Conservation (phyloP, 2,797 vertebrate genomes). For the Astyanax mexicanus region DNA sequence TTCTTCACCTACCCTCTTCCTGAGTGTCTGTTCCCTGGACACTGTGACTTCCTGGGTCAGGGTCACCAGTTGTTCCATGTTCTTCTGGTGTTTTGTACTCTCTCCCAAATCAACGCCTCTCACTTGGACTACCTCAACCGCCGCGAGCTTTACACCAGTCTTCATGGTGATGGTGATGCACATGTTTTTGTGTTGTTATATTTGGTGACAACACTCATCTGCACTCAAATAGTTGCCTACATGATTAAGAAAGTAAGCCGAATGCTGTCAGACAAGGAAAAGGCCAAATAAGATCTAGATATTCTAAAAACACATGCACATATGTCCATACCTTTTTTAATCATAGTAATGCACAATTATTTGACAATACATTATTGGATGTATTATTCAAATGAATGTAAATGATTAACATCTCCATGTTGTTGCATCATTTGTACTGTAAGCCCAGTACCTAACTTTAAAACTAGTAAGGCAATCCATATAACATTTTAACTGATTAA, state of each 20-base stretch:
- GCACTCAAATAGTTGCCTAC: slow-evolving; percentile 71
- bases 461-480: too few species aligned
- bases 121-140: slow-evolving; percentile 83
- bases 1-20: slow-evolving; percentile 88
- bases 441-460: too few species aligned
- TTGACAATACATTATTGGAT: too few species aligned
- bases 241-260: slow-evolving; percentile 79
- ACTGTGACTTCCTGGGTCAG: slow-evolving; percentile 87
- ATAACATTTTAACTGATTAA: too few species aligned
- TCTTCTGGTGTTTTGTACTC: slow-evolving; percentile 85
- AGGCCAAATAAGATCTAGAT: slow-evolving; percentile 56
- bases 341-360: too few species aligned
- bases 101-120: slow-evolving; percentile 89
- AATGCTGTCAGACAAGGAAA: slow-evolving; percentile 71
- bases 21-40: slow-evolving; percentile 85
- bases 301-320: too few species aligned
- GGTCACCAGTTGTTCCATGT: slow-evolving; percentile 92
- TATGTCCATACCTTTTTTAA: too few species aligned
- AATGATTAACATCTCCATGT: too few species aligned
- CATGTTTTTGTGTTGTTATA: slow-evolving; percentile 77
- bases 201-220: slow-evolving; percentile 69
- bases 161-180: slow-evolving; percentile 75
- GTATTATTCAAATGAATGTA: too few species aligned
- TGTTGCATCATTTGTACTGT: too few species aligned
- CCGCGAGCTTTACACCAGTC: slow-evolving; percentile 75